A percentile compares a stretch with the other conserved stretches of the same genome.
phyloP scores from a whole-genome alignment of 2,888 invertebrate genomes.

The Drosophila buzzatii region DNA sequence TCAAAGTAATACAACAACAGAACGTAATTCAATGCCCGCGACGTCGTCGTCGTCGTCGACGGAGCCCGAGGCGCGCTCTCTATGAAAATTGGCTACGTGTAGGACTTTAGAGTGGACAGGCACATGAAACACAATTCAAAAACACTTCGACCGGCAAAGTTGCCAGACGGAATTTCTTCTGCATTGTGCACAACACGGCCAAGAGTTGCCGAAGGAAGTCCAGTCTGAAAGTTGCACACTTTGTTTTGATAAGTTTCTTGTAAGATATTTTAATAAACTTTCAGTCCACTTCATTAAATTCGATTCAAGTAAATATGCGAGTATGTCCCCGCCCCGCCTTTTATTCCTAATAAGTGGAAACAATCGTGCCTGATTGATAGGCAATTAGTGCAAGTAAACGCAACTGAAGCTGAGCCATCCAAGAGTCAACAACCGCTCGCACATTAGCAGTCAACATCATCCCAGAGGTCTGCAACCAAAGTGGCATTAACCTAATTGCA shows the following conservation, averaged over 20 bases:
- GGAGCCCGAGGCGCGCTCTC: slow-evolving; percentile 56
- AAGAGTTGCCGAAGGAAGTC: slow-evolving; percentile 23
- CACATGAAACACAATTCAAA: slow-evolving; percentile 82
- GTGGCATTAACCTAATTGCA: slow-evolving; percentile 80
- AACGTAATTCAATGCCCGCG: slow-evolving; percentile 74
- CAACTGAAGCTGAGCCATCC: slow-evolving; percentile 31
- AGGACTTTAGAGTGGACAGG: slow-evolving; percentile 79
- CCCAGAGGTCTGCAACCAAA: slow-evolving; percentile 50
- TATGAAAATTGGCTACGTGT: slow-evolving; percentile 72
- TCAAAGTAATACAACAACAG: slow-evolving; percentile 44
- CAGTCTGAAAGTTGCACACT: slow-evolving; percentile 35
- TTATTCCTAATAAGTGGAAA: slow-evolving; percentile 33
- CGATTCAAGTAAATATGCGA: slow-evolving; percentile 64
- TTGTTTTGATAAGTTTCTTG: slow-evolving; percentile 67
- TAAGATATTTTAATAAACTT: slow-evolving; percentile 77
- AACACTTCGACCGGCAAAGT: slow-evolving; percentile 84
- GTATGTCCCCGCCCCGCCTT: not conserved
- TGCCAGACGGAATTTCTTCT: slow-evolving; percentile 81
- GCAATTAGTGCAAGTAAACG: slow-evolving; percentile 66
- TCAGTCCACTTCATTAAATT: slow-evolving; percentile 74
- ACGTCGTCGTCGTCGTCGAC: slow-evolving; percentile 29
- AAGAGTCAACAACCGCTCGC: slow-evolving; percentile 44
- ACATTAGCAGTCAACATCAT: slow-evolving; percentile 68
- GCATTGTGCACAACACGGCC: slow-evolving; percentile 60
- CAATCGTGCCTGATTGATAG: slow-evolving; percentile 69